phyloP scores from a whole-genome alignment of 23 tunicate species.

The Ciona savignyi region DNA sequence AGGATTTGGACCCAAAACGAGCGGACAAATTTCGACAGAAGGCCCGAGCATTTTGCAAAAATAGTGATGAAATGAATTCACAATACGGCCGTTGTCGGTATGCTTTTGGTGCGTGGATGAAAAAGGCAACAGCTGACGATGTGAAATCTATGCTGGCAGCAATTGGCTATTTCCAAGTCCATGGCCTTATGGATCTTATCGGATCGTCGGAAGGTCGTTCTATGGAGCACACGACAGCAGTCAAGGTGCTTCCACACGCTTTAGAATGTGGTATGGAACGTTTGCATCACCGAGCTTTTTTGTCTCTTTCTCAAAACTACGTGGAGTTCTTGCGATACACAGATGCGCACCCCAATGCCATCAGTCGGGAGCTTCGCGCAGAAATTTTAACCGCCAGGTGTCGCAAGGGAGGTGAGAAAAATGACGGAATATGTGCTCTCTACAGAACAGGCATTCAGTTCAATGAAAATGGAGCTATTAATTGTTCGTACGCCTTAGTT shows the following conservation, averaged over 20 bases:
- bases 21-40: not conserved
- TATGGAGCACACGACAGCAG: not conserved
- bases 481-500: conserved; percentile 18
- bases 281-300: not conserved
- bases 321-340: conserved; percentile 9
- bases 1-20: no score
- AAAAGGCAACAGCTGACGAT: not conserved
- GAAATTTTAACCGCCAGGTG: not conserved
- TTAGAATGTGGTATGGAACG: conserved; percentile 9
- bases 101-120: not conserved
- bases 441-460: conserved; percentile 8
- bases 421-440: not conserved
- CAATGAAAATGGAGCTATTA: not conserved
- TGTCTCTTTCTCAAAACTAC: conserved; percentile 2
- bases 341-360: not conserved
- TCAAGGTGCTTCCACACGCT: conserved; percentile 5
- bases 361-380: not conserved
- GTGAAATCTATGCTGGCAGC: conserved; percentile 11
- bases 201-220: not conserved
- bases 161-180: conserved; percentile 15
- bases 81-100: not conserved
- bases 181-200: conserved; percentile 5
- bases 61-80: not conserved
- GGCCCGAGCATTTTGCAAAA: not conserved
- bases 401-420: not conserved